Base-by-base conservation (phyloP, 2,888 invertebrate species). In the Tolmerus cingulatus region DNA sequence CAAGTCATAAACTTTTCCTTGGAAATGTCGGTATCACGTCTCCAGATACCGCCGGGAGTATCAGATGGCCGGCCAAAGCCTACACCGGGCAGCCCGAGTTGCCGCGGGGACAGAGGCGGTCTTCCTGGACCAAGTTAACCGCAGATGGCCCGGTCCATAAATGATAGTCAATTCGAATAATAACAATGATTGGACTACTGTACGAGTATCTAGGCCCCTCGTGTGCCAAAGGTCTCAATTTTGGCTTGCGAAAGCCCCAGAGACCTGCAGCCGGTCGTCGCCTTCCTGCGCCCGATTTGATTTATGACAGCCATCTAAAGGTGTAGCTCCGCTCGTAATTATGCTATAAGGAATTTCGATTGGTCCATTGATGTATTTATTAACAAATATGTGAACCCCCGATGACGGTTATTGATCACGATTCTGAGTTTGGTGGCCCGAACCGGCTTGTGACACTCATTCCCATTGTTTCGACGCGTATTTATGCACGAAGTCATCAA, bases 171-270 rank as follows among this genome's bases (percentile, higher is more conserved):
- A 86, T 85, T 85, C 19, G 51, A 87, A 46, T 85, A 85, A 78
- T 85, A 85, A 86, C 86, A 78, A 87, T 87, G 66, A 87, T 87
- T 12, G 57, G 77, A 87, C 87, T 87, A 87, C 87, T 84, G 87
- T 87, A 51, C n/a, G 51, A 51, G 51, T 19, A 74, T 86, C 87
- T 78, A 87, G 87, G 86, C 85, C 85, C 85, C 78, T 85, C 86
- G 87, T 87, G 85, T 85, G 85, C 85, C 86, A 87, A 87, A 87
- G 87, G 87, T 87, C 87, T 87, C 85, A 87, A 87, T 87, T 87
- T 87, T 66, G 55, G 2, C 14, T 87, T 85, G 74, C 78, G 79
- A 51, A 85, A 85, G 14, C 76, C 9, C 51, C 34, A 85, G 55
- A 85, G 86, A 86, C 23, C 77, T 77, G 74, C n/a, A 14, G 85